A percentile compares a stretch with the other conserved stretches of the same genome.
Evolutionary conservation across 2,888 invertebrate genomes (phyloP).

Genomic region (Lasioglossum calceatum): DNA sequence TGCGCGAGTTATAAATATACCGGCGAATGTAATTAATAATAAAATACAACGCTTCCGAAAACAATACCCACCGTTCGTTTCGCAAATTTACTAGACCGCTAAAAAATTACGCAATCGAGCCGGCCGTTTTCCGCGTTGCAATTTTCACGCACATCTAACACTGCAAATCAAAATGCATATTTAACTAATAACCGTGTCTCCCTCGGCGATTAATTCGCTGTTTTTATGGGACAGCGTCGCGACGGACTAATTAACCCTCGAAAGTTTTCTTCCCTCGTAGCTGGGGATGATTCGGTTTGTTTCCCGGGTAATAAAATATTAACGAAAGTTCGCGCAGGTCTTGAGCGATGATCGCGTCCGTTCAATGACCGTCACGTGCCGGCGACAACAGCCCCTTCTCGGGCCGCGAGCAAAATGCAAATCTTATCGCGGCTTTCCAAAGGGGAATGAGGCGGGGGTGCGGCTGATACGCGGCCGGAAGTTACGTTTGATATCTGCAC

Average conservation of each 20-base stretch:
- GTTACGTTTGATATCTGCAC: slow-evolving; percentile 68
- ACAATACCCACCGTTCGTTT: neutral
- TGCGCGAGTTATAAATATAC: neutral
- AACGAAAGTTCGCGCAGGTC: neutral
- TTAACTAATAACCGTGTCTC: neutral
- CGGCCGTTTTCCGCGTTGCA: neutral
- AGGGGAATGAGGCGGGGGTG: slow-evolving; percentile 32
- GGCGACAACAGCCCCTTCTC: slow-evolving; percentile 49
- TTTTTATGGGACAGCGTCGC: neutral
- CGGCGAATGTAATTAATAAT: neutral
- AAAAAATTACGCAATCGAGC: neutral
- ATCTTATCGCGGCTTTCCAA: slow-evolving; percentile 69
- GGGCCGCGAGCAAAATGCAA: slow-evolving; percentile 47
- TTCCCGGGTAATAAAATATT: neutral
- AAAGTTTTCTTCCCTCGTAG: neutral
- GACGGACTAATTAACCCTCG: neutral
- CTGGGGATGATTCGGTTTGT: neutral
- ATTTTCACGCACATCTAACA: neutral
- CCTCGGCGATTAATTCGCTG: neutral
- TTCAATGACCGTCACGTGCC: slow-evolving; percentile 25
- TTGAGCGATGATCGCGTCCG: slow-evolving; percentile 36
- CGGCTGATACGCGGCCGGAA: slow-evolving; percentile 63
- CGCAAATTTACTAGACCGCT: neutral
- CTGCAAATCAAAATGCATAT: neutral
- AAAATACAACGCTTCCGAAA: neutral